Evolutionary conservation across 2,113 vertebrate genomes (phyloP), one percentile per base, ranked within the genome.

Genomic region (Poeciliopsis turrubarensis): DNA sequence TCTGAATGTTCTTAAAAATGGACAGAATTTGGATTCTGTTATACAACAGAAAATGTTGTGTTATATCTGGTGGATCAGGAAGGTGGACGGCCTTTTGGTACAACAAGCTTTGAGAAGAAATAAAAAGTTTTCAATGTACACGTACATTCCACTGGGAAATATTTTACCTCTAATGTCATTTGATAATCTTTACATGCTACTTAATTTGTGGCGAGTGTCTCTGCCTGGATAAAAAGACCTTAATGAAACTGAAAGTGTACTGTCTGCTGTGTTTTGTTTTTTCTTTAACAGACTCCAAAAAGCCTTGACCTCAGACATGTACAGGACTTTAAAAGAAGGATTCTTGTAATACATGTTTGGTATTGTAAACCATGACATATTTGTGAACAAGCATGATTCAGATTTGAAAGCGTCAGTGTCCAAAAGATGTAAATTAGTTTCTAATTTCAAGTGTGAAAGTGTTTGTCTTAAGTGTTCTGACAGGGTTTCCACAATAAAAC

Each of bases 401-500:
- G 92, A 85, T 57, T 37, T 70, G 15, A 71, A 96, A 96, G 68
- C 92, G 85, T 94, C 93, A 94, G 94, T 94, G 94, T 92, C 93
- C 92, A 95, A 94, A 95, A 93, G 93, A 95, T 97, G 96, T 97
- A 95, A 96, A 96, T 95, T 94, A 88, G 95, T 96, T 97, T 96
- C 95, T 96, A 94, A 95, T 97, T 96, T 96, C 93, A 82, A 96
- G 95, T 98, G 96, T 97, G 96, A 88, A 97, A 95, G 5, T 98
- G 96, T 97, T 96, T 96, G 96, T 97, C 95, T 96, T 95, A 96
- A 97, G 94, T 96, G 96, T 95, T 96, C 96, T 95, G 95, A 95
- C 96, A 96, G 94, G 94, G 95, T 96, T 97, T 97, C 96, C 96
- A 96, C 95, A 98, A 97, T 99, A 99, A 98, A 99, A 41, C 79